Percentiles rank a stretch among this genome's conserved stretches.
Evolutionary conservation across 2,888 invertebrate genomes (phyloP).

Genomic region (Drosophila subquinaria): DNA sequence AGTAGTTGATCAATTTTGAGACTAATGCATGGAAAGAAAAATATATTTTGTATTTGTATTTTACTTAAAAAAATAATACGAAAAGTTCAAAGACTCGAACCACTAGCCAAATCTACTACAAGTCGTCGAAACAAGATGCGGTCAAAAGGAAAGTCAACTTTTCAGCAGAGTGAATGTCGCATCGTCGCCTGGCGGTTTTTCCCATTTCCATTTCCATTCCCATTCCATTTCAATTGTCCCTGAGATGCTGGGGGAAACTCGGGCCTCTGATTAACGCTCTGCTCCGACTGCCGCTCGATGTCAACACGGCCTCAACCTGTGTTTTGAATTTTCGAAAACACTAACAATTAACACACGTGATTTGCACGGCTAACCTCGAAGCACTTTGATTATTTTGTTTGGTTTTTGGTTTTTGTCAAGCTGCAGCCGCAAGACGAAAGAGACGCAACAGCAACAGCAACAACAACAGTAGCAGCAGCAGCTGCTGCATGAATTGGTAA

Average conservation of each 20-base stretch:
- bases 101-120: constrained; percentile 47
- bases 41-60: constrained; percentile 31
- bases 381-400: constrained; percentile 21
- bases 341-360: constrained; percentile 67
- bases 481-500: constrained; percentile 70
- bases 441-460: constrained; percentile 7
- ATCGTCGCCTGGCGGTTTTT: constrained; percentile 59
- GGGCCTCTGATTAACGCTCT: constrained; percentile 35
- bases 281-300: constrained; percentile 17
- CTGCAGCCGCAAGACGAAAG: constrained; percentile 35
- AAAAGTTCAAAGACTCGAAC: constrained; percentile 64
- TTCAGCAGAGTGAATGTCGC: constrained; percentile 50
- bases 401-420: constrained; percentile 45
- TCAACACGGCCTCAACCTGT: constrained; percentile 37
- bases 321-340: constrained; percentile 49
- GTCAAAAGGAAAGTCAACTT: constrained; percentile 77
- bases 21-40: constrained; percentile 23
- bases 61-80: constrained; percentile 32
- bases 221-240: constrained; percentile 64
- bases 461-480: constrained; percentile 41
- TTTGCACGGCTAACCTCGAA: constrained; percentile 62
- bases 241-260: constrained; percentile 37
- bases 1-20: neutral
- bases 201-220: constrained; percentile 72
- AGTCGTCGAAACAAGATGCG: constrained; percentile 54